Percentiles rank a stretch among this genome's conserved stretches.
phyloP scores from a whole-genome alignment of 2,113 vertebrate genomes.

The Solenodon paradoxus region DNA sequence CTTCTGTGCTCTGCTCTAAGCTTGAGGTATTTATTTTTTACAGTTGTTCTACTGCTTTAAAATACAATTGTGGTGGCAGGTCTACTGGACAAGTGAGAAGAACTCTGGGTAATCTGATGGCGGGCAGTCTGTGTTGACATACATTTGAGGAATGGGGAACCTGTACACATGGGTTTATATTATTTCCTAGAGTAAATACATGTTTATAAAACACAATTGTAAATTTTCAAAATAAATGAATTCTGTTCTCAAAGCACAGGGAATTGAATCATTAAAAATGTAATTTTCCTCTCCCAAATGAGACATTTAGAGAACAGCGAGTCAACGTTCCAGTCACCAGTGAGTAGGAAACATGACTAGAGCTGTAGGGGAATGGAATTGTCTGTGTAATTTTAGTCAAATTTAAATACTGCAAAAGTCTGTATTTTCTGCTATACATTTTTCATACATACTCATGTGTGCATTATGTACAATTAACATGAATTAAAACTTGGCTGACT shows the following conservation, averaged over 20 bases:
- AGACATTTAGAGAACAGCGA: not conserved
- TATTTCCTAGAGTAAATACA: too few relatives aligned
- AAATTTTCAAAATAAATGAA: not conserved
- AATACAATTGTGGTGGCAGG: too few relatives aligned
- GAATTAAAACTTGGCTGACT: not conserved
- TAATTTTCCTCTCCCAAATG: not conserved
- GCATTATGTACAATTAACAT: not conserved
- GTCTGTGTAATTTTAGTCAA: not conserved
- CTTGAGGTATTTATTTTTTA: too few relatives aligned
- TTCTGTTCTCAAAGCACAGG: not conserved
- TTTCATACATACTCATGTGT: too few relatives aligned
- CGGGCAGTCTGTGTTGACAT: too few relatives aligned
- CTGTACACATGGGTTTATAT: too few relatives aligned
- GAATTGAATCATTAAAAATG: not conserved
- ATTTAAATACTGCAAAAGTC: not conserved
- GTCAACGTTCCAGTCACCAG: not conserved
- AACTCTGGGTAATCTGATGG: too few relatives aligned
- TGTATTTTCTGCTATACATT: not conserved
- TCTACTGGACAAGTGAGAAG: too few relatives aligned
- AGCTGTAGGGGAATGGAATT: not conserved
- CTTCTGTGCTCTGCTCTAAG: not conserved
- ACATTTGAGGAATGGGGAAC: too few relatives aligned
- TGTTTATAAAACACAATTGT: not conserved
- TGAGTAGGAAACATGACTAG: not conserved
- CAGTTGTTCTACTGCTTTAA: not conserved